Percentiles rank a stretch among this genome's conserved stretches.
phyloP scores from a whole-genome alignment of 2,888 invertebrate species.

The Xiphydria camelus region DNA sequence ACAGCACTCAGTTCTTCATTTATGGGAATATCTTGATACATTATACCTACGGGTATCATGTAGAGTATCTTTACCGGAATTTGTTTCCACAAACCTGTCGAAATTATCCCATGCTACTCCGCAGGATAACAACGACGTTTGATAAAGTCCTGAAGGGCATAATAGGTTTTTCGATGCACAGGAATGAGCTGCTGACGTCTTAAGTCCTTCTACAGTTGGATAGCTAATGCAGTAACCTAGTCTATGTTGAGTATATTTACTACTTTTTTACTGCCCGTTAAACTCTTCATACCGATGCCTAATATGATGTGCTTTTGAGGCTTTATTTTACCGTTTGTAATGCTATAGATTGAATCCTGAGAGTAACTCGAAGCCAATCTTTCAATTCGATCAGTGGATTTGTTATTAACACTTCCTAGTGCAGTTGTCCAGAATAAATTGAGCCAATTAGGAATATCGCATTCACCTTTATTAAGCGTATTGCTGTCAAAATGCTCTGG shows the following conservation, averaged over 20 bases:
- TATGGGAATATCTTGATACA: conserved; percentile 24
- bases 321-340: conserved; percentile 25
- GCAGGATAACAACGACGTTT: conserved; percentile 24
- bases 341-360: too few species aligned
- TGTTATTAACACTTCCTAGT: conserved; percentile 22
- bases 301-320: conserved; percentile 27
- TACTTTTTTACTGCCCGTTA: conserved; percentile 29
- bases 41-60: conserved; percentile 20
- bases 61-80: conserved; percentile 28
- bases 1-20: conserved; percentile 23
- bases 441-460: conserved; percentile 29
- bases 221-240: conserved; percentile 25
- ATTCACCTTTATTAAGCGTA: conserved; percentile 27
- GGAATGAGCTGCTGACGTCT: conserved; percentile 29
- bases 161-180: conserved; percentile 18
- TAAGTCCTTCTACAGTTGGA: conserved; percentile 20
- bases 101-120: conserved; percentile 36
- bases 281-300: conserved; percentile 28
- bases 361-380: conserved; percentile 24
- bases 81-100: conserved; percentile 31
- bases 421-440: conserved; percentile 27
- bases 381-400: conserved; percentile 18
- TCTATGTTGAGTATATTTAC: conserved; percentile 25
- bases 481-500: conserved; percentile 26
- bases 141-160: conserved; percentile 28